Evolutionary conservation across 2,113 vertebrate genomes (phyloP), one percentile per base, ranked within the genome.

Genomic region (Megaleporinus macrocephalus): DNA sequence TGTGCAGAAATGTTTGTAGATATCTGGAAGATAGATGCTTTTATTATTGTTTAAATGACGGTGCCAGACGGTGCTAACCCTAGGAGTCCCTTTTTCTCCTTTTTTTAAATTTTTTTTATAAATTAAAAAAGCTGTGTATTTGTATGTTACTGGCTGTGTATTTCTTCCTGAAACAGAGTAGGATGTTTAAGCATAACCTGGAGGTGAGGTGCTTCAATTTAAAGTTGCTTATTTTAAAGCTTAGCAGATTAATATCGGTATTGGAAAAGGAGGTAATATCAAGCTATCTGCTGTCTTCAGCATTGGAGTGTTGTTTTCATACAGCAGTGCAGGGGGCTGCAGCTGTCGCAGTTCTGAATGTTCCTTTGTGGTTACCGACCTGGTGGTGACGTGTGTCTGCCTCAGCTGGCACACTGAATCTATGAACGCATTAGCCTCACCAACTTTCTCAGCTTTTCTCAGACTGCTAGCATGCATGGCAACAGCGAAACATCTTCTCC

Each of bases 401-500:
- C 36, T 69, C 5, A 24, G n/a, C 63, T 44, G 72, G 72, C 61
- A 66, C 71, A 26, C 29, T 36, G 24, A 65, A 74, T 49, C 24
- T 20, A 29, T 69, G 51, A 76, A 69, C 49, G 36, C 18, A 1
- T 55, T 49, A 14, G 15, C 73, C 53, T 76, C 33, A 47, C 24
- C 63, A 59, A 33, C 51, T 44, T 12, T 33, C 29, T 24, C 70
- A 1, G 41, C 33, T 33, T 44, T 12, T 33, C 29, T 24, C 70
- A 1, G 41, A 20, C 59, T 57, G 27, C 71, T 49, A 29, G 71
- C 59, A 16, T 66, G 61, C 30, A 1, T 41, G 65, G 62, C 30
- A 26, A 59, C 62, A 0, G 49, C 85, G 75, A 89, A 91, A 85
- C 87, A 92, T 93, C 89, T 88, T 86, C 84, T 84, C 74, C 81